These are phyloP conservation scores for Dryoscopus gambensis DNA, from an alignment of 2,113 vertebrate genomes.

Conservation along the genomic window DNA sequence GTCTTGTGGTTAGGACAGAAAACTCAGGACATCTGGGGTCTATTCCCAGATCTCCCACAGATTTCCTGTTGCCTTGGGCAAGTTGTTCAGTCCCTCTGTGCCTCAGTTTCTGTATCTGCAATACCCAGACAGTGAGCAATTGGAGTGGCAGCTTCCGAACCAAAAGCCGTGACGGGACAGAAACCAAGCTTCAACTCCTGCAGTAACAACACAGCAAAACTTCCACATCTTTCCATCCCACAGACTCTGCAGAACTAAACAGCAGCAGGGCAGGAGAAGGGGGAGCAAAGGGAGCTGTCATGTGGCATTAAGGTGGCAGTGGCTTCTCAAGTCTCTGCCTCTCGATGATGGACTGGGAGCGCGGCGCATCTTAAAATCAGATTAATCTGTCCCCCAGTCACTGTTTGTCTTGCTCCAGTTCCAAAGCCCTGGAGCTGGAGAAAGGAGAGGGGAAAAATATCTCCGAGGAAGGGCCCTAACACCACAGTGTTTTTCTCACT, in stretches of 20 bases:
- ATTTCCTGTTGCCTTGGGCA: slow-evolving; percentile 50
- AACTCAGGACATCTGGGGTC: slow-evolving; percentile 51
- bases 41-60: slow-evolving; percentile 56
- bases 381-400: neutral
- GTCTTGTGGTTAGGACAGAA: slow-evolving; percentile 45
- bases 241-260: neutral
- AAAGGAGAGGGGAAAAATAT: slow-evolving; percentile 35
- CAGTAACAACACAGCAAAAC: neutral
- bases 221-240: neutral
- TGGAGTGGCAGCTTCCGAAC: neutral
- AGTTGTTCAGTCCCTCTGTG: slow-evolving; percentile 7
- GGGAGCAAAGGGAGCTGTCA: neutral
- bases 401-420: slow-evolving; percentile 9
- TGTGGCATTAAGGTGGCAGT: neutral
- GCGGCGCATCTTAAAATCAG: neutral
- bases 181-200: neutral
- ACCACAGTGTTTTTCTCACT: slow-evolving; percentile 59
- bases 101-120: slow-evolving; percentile 48
- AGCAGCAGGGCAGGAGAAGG: neutral
- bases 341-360: neutral
- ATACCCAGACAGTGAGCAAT: neutral
- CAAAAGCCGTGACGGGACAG: neutral
- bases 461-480: slow-evolving; percentile 50
- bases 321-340: neutral
- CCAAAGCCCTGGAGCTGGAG: slow-evolving; percentile 19